Percentiles rank a stretch among this genome's conserved stretches.
Evolutionary conservation across 2,113 vertebrate species (phyloP).

Genomic region (Scolopax mira): DNA sequence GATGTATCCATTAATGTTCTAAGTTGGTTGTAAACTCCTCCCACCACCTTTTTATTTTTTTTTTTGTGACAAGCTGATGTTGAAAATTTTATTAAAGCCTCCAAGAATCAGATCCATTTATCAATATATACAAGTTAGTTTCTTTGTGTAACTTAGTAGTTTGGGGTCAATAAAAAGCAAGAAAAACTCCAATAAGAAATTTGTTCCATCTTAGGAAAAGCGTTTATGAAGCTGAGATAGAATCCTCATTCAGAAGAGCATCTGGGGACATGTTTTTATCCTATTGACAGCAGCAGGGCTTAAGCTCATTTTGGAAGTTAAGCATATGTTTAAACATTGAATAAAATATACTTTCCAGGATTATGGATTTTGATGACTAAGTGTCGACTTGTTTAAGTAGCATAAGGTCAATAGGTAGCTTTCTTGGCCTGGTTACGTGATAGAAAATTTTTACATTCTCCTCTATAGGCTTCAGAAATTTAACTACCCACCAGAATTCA

Average conservation of each 20-base stretch:
- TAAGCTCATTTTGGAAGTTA: neutral
- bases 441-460: neutral
- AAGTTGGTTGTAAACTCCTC: neutral
- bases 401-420: neutral
- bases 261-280: neutral
- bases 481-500: neutral
- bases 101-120: neutral
- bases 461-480: neutral
- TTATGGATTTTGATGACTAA: neutral
- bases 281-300: neutral
- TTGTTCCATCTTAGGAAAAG: neutral
- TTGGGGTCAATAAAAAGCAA: neutral
- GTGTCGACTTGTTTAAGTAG: neutral
- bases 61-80: neutral
- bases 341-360: neutral
- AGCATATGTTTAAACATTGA: neutral
- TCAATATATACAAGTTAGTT: neutral
- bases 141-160: neutral
- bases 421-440: neutral
- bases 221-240: neutral
- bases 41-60: neutral
- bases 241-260: neutral
- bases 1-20: neutral
- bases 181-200: neutral
- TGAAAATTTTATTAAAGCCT: neutral